A percentile compares a stretch with the other conserved stretches of the same genome.
These are phyloP conservation scores for Lemur catta DNA, from an alignment of 2,797 vertebrate species.

Conservation along the genomic window DNA sequence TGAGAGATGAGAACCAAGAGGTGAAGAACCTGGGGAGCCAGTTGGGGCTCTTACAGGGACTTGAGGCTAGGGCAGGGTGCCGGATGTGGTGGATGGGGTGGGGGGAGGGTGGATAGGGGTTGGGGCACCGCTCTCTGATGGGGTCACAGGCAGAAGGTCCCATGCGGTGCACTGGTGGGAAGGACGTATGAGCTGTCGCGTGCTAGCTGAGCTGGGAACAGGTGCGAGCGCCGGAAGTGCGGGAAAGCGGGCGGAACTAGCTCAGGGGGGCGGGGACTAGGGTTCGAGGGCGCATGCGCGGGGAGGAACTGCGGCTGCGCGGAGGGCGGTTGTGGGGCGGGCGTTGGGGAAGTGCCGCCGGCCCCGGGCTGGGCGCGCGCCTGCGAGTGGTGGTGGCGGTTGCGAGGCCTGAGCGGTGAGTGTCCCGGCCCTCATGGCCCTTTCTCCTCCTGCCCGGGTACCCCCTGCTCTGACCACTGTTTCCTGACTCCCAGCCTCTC, in stretches of 20 bases:
- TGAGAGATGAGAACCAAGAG: not conserved
- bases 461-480: not conserved
- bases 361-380: not conserved
- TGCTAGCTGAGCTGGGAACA: too few relatives aligned
- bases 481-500: rapidly evolving
- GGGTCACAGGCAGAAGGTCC: too few relatives aligned
- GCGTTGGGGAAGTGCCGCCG: not conserved
- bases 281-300: not conserved
- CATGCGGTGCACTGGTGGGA: not conserved
- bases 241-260: rapidly evolving
- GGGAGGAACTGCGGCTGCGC: not conserved
- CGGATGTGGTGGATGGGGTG: not conserved
- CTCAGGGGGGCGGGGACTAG: not conserved
- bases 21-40: too few relatives aligned
- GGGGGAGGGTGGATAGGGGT: too few relatives aligned
- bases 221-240: too few relatives aligned
- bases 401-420: not conserved
- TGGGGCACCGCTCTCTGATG: too few relatives aligned
- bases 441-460: too few relatives aligned
- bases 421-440: too few relatives aligned
- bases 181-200: not conserved
- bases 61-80: not conserved
- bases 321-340: not conserved
- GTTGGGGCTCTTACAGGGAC: not conserved
- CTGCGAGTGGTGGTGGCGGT: not conserved